Percentiles rank a stretch among this genome's conserved stretches.
Evolutionary conservation across 2,888 invertebrate species (phyloP).

Genomic region (Oeneis ivallda): DNA sequence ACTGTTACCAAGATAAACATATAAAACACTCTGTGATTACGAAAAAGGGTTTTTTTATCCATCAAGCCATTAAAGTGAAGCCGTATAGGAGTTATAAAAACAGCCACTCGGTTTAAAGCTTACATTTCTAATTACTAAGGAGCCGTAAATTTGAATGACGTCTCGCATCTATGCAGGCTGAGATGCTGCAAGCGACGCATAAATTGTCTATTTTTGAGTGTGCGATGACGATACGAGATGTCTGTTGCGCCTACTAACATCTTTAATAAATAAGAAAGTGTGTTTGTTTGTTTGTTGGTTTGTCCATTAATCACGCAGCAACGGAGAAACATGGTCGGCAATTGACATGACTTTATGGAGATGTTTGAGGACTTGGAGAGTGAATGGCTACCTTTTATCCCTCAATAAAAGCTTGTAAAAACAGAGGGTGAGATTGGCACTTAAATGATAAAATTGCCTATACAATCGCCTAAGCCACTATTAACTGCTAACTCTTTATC

Average conservation of each 20-base stretch:
- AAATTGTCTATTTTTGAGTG: slow-evolving; percentile 3
- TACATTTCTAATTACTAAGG: slow-evolving; percentile 31
- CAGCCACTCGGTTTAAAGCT: slow-evolving; percentile 16
- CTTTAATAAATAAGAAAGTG: no score
- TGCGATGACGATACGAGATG: slow-evolving; percentile 8
- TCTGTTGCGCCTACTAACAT: not conserved
- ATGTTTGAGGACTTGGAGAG: no score
- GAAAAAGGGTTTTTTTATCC: slow-evolving; percentile 5
- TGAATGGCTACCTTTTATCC: no score
- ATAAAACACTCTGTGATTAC: slow-evolving; percentile 5
- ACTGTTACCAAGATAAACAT: slow-evolving; percentile 11
- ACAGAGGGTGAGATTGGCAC: no score
- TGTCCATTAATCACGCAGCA: no score
- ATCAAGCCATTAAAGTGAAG: slow-evolving; percentile 10
- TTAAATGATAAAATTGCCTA: no score
- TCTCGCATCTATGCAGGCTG: slow-evolving; percentile 9
- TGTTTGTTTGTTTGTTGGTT: no score
- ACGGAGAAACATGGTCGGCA: no score
- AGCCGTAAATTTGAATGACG: slow-evolving; percentile 20
- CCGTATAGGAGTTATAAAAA: slow-evolving; percentile 14
- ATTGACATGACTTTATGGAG: no score
- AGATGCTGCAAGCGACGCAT: slow-evolving; percentile 10
- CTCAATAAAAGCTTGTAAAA: no score
- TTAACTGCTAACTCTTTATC: no score
- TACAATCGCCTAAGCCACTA: no score